phyloP scores from a whole-genome alignment of 1,140 invertebrate genomes.

The Polyergus mexicanus region DNA sequence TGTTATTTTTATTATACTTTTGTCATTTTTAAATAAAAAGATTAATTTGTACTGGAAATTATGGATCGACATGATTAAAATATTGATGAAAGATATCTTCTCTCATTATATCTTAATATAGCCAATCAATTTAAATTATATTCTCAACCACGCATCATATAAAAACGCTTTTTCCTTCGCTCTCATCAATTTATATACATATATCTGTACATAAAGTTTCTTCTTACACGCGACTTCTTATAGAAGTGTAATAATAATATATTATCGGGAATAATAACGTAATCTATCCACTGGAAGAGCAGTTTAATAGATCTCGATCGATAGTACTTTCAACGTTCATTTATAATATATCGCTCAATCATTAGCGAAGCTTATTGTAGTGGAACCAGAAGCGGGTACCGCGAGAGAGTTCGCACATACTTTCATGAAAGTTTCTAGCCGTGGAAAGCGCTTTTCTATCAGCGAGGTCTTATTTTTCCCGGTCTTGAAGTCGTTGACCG shows the following conservation, averaged over 20 bases:
- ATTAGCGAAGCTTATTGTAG: constrained; percentile 36
- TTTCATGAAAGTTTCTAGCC: constrained; percentile 63
- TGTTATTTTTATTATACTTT: no score
- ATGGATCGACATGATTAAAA: background rate
- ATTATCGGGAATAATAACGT: background rate
- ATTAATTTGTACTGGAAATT: background rate
- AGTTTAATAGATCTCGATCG: background rate
- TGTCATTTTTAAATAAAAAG: no score
- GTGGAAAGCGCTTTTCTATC: constrained; percentile 59
- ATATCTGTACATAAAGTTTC: constrained; percentile 3
- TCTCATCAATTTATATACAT: constrained; percentile 17
- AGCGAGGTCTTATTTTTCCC: constrained; percentile 62
- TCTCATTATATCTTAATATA: background rate
- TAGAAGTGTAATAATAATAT: background rate
- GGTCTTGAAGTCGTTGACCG: constrained; percentile 73
- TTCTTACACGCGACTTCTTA: constrained; percentile 22
- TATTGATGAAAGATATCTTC: background rate
- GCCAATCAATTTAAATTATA: background rate
- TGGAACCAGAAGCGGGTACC: background rate
- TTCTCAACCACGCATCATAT: background rate
- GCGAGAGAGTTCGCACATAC: constrained; percentile 2
- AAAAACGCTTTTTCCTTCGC: constrained; percentile 13
- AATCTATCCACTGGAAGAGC: background rate
- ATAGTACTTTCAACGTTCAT: constrained; percentile 10
- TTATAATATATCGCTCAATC: constrained; percentile 1